phyloP scores from a whole-genome alignment of 2,797 vertebrate genomes.

The Takifugu ocellatus region DNA sequence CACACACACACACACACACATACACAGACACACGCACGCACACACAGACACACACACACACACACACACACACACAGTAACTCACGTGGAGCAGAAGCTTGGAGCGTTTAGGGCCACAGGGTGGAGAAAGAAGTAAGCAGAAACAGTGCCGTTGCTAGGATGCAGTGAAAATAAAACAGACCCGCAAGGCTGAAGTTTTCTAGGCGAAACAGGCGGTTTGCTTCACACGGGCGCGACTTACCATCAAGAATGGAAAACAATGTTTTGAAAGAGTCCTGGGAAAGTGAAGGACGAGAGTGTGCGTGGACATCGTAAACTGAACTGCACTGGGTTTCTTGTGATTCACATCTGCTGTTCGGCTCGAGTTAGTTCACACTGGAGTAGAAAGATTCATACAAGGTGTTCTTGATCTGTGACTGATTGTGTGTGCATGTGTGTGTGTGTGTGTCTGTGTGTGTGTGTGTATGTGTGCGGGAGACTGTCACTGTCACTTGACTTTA shows the following conservation, averaged over 20 bases:
- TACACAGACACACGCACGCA: slow-evolving; percentile 51
- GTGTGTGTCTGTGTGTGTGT: slow-evolving; percentile 18
- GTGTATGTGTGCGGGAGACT: slow-evolving; percentile 23
- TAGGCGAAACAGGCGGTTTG: slow-evolving; percentile 76
- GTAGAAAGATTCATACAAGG: slow-evolving; percentile 7
- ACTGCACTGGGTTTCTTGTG: slow-evolving; percentile 17
- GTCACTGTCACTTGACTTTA: slow-evolving; percentile 1
- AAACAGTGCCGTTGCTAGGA: slow-evolving; percentile 89
- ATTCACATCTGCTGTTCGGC: slow-evolving; percentile 8
- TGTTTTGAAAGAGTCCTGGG: slow-evolving; percentile 58
- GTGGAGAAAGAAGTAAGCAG: slow-evolving; percentile 85
- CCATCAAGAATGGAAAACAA: slow-evolving; percentile 66
- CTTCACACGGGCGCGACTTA: slow-evolving; percentile 43
- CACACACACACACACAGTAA: slow-evolving; percentile 58
- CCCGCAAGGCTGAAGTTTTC: slow-evolving; percentile 64
- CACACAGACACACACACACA: slow-evolving; percentile 55
- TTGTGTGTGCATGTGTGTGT: slow-evolving; percentile 20
- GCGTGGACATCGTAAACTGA: slow-evolving; percentile 12
- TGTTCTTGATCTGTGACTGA: slow-evolving; percentile 1
- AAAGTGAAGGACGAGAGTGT: slow-evolving; percentile 29
- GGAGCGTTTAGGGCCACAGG: slow-evolving; percentile 84
- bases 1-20: slow-evolving; percentile 60
- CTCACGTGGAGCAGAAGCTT: slow-evolving; percentile 81
- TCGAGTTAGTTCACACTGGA: slow-evolving; percentile 18
- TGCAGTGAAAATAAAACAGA: slow-evolving; percentile 90